Evolutionary conservation across 1,140 invertebrate genomes (phyloP), one percentile per base, ranked within the genome.

Genomic region (Geopemphigus sp.): DNA sequence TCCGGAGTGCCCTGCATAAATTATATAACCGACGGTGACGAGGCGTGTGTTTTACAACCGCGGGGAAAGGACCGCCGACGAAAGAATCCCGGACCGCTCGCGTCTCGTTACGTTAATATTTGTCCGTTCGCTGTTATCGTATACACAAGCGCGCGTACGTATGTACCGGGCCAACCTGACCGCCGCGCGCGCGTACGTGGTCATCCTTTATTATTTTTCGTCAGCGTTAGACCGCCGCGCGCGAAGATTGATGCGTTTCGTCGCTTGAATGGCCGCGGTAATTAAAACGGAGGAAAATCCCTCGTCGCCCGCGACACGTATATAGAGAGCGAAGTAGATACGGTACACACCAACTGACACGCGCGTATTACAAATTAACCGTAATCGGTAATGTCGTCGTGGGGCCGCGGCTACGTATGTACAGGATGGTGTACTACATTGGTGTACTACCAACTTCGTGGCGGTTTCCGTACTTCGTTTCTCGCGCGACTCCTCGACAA

Each of bases 351-450:
- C n/a, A n/a, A n/a, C n/a, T n/a, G n/a, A n/a, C n/a, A n/a, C n/a
- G n/a, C 61, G 26, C 10, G 45, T 61, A 24, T 45, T 76, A 76
- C 73, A 76, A 76, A 76, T 59, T 57, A 76, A 50, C 73, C 73
- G 14, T 61, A 76, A 76, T 76, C 73, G 61, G 56, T 76, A 76
- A 76, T 45, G 73, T 59, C 56, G 47, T 59, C 73, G 56, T n/a
- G n/a, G 12, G 15, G 22, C 14, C 54, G 14, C n/a, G n/a, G n/a
- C n/a, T n/a, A n/a, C n/a, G n/a, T n/a, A n/a, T n/a, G n/a, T n/a
- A n/a, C n/a, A n/a, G n/a, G n/a, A n/a, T n/a, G n/a, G n/a, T n/a
- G n/a, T n/a, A n/a, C n/a, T n/a, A n/a, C n/a, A n/a, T n/a, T n/a
- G n/a, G n/a, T n/a, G n/a, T n/a, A n/a, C n/a, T n/a, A n/a, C n/a